phyloP scores from a whole-genome alignment of 2,797 vertebrate species.

The Heliangelus exortis region DNA sequence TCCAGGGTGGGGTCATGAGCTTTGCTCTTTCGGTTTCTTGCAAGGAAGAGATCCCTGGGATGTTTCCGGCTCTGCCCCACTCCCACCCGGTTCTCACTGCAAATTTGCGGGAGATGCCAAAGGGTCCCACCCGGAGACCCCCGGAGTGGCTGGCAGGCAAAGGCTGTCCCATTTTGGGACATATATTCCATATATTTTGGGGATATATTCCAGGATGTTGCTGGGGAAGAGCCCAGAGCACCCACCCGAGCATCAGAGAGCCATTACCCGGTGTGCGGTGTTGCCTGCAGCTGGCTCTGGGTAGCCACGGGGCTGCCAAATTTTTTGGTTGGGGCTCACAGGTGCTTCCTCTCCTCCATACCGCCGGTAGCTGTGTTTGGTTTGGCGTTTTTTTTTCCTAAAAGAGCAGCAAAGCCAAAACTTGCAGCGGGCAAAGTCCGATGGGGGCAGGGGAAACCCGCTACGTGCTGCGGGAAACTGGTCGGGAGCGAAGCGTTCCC shows the following conservation, averaged over 20 bases:
- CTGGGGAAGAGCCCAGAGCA: background rate
- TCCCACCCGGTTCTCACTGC: fast-evolving
- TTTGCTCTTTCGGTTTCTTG: background rate
- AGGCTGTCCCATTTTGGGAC: fast-evolving
- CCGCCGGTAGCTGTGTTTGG: fast-evolving
- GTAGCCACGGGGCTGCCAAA: fast-evolving
- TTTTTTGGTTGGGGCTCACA: background rate
- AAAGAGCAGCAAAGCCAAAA: background rate
- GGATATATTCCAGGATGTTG: background rate
- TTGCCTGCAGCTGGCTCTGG: too few relatives aligned
- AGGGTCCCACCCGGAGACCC: background rate
- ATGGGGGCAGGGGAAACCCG: fast-evolving
- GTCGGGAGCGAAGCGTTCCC: background rate
- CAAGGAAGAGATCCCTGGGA: background rate
- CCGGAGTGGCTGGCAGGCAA: fast-evolving
- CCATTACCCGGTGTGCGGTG: fast-evolving
- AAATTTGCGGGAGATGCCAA: fast-evolving
- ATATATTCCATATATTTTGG: too few relatives aligned
- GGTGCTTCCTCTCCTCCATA: fast-evolving
- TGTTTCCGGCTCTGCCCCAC: background rate
- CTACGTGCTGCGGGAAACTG: fast-evolving
- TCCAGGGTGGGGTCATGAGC: background rate
- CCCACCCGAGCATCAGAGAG: background rate
- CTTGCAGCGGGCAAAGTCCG: background rate
- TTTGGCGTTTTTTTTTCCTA: background rate